phyloP scores from a whole-genome alignment of 2,113 vertebrate genomes.

The Amblyopsis rosae region DNA sequence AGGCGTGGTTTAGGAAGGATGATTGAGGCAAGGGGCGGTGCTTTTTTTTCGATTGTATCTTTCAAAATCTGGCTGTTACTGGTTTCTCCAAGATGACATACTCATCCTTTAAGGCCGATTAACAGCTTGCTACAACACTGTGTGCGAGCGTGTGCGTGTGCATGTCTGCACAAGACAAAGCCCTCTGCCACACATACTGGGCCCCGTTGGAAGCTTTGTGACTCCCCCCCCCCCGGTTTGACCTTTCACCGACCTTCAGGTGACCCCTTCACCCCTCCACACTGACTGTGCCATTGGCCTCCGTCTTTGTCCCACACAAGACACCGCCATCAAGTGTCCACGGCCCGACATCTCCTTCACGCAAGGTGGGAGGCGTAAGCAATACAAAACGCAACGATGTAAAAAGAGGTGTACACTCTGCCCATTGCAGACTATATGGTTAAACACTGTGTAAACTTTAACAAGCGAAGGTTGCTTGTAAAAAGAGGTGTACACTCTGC shows the following conservation, averaged over 20 bases:
- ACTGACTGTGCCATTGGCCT: slow-evolving; percentile 75
- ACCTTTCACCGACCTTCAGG: slow-evolving; percentile 60
- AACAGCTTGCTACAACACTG: slow-evolving; percentile 5
- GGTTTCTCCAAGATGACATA: too few relatives aligned
- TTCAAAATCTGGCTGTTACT: too few relatives aligned
- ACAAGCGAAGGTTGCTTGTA: slow-evolving; percentile 44
- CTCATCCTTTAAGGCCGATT: too few relatives aligned
- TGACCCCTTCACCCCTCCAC: slow-evolving; percentile 51
- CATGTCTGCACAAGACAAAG: slow-evolving; percentile 49
- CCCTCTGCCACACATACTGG: slow-evolving; percentile 57
- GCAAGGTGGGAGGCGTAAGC: slow-evolving; percentile 2
- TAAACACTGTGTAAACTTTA: slow-evolving; percentile 15
- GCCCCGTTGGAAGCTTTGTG: slow-evolving; percentile 47
- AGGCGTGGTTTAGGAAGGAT: too few relatives aligned
- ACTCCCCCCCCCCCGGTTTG: slow-evolving; percentile 33
- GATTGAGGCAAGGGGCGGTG: too few relatives aligned
- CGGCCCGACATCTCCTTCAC: slow-evolving; percentile 56
- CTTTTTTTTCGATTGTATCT: too few relatives aligned
- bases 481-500: slow-evolving; percentile 24
- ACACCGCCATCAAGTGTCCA: slow-evolving; percentile 39
- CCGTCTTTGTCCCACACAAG: slow-evolving; percentile 49
- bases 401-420: slow-evolving; percentile 21
- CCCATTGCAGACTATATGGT: slow-evolving; percentile 4
- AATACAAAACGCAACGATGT: slow-evolving; percentile 2
- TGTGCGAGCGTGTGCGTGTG: slow-evolving; percentile 39